phyloP scores from a whole-genome alignment of 2,113 vertebrate genomes.

The Chlorodrepanis virens region DNA sequence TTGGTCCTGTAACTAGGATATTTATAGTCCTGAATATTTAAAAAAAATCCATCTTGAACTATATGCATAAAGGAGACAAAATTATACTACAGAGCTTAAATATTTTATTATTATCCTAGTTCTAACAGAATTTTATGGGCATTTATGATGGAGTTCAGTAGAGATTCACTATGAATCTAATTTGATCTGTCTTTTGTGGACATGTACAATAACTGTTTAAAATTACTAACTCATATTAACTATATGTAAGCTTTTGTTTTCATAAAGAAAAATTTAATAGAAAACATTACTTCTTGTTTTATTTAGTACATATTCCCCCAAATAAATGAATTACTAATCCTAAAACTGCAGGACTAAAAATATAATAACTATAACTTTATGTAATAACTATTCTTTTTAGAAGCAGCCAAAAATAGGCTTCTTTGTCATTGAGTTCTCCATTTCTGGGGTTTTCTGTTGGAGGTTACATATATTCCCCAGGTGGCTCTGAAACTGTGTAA shows the following conservation, averaged over 20 bases:
- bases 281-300: not conserved
- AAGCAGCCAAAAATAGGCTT: not conserved
- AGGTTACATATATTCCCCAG: not conserved
- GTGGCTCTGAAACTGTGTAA: not conserved
- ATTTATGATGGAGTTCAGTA: not conserved
- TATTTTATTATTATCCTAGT: not conserved
- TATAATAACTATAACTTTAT: not conserved
- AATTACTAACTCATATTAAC: not conserved
- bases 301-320: not conserved
- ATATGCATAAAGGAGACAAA: not conserved
- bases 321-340: not conserved
- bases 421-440: not conserved
- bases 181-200: not conserved
- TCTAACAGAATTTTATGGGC: not conserved
- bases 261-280: not conserved
- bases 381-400: not conserved
- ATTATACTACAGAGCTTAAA: not conserved
- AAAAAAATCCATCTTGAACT: not conserved
- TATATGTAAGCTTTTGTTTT: not conserved
- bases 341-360: not conserved
- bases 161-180: not conserved
- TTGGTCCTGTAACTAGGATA: not conserved
- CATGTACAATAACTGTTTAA: not conserved
- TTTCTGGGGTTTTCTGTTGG: constrained; percentile 20
- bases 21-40: not conserved